Conservation (phyloP, 2,797 vertebrate genomes). For the Anisognathus igniventris region DNA sequence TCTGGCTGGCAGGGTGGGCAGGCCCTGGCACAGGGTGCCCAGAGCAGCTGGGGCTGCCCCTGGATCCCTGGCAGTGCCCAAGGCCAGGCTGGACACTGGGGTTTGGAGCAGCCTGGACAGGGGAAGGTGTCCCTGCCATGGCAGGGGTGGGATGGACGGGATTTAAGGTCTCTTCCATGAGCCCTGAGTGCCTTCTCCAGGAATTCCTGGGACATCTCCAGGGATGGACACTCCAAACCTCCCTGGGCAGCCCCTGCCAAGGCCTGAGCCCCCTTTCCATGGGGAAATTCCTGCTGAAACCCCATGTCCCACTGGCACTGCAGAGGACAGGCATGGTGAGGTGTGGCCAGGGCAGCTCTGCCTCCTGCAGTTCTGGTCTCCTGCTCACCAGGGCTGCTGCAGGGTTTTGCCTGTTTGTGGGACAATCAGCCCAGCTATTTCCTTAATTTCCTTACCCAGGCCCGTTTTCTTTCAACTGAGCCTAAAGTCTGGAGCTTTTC, state of each 20-base stretch:
- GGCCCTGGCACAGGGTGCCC: neutral
- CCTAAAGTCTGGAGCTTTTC: neutral
- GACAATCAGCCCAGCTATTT: neutral
- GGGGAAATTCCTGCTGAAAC: neutral
- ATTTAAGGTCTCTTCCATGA: neutral
- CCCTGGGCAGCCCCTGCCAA: neutral
- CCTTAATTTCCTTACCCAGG: neutral
- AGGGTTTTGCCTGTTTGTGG: neutral
- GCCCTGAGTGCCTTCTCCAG: fast-evolving
- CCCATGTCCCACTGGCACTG: neutral
- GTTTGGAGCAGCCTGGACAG: neutral
- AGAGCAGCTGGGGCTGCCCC: neutral
- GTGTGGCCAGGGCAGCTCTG: neutral
- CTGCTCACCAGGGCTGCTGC: neutral
- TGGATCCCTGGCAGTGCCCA: neutral
- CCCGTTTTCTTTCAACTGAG: neutral
- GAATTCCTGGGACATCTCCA: fast-evolving
- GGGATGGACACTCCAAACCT: neutral
- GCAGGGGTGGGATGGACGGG: fast-evolving
- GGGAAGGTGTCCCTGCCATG: neutral
- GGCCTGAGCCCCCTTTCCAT: fast-evolving
- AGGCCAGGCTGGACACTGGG: neutral
- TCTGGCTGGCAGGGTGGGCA: fast-evolving
- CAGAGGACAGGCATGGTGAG: neutral
- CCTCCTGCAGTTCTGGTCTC: neutral